These are phyloP conservation scores for Montipora cactus DNA, from an alignment of 64 coral and sea anemone species.

Conservation along the genomic window DNA sequence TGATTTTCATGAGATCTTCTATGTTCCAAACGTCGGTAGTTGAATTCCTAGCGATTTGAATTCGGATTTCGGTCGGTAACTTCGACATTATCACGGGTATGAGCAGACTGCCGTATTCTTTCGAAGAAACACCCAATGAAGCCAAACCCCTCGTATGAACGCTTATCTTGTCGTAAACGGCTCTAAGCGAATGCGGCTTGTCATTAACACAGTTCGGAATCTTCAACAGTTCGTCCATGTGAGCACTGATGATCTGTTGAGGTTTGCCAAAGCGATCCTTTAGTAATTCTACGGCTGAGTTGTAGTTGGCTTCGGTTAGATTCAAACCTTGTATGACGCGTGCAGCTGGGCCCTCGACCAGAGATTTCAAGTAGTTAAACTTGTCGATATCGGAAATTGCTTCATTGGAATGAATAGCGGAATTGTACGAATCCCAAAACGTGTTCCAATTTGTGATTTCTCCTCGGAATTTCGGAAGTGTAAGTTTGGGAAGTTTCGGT, in stretches of 20 bases:
- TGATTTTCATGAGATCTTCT: conserved; percentile 5
- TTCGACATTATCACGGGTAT: conserved; percentile 32
- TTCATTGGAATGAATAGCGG: background rate
- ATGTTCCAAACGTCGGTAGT: conserved; percentile 34
- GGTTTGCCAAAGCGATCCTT: background rate
- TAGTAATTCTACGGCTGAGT: background rate
- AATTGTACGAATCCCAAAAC: background rate
- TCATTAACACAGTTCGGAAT: background rate
- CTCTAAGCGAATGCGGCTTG: background rate
- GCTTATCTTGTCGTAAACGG: conserved; percentile 19
- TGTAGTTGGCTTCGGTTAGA: background rate
- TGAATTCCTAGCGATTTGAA: conserved; percentile 1
- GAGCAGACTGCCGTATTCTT: conserved; percentile 25
- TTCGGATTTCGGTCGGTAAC: background rate
- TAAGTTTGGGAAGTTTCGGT: background rate
- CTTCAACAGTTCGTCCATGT: background rate
- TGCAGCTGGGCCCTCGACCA: background rate
- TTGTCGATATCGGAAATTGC: background rate
- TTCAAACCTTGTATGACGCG: background rate
- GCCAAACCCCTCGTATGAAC: background rate
- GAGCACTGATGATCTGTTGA: background rate
- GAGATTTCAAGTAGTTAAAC: background rate
- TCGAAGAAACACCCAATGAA: conserved; percentile 12
- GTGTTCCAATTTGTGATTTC: no score
- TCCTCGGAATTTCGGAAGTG: no score